A percentile compares a stretch with the other conserved stretches of the same genome.
Evolutionary conservation across 2,113 vertebrate species (phyloP).

Genomic region (Brachyistius frenatus): DNA sequence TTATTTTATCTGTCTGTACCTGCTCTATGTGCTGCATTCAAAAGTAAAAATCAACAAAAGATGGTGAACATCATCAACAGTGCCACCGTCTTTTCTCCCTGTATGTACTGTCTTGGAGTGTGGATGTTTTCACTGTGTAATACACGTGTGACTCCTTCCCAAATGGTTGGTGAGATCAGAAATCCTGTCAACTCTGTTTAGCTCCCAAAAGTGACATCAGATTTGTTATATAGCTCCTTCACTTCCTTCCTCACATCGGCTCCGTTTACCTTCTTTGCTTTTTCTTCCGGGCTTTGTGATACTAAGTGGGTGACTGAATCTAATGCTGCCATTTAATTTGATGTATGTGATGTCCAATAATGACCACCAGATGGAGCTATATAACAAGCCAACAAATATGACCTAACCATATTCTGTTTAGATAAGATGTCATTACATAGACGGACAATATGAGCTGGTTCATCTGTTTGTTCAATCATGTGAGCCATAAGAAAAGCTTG

Average conservation of each 20-base stretch:
- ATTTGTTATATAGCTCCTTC: not conserved
- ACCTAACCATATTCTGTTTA: not conserved
- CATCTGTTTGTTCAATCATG: not conserved
- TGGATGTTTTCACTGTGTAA: not conserved
- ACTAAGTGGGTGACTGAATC: not conserved
- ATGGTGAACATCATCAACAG: not conserved
- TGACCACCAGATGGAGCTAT: constrained; percentile 63
- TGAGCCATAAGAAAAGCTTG: not conserved
- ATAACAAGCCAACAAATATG: not conserved
- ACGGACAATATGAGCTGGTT: not conserved
- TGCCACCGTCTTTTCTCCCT: not conserved
- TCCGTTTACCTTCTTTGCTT: not conserved
- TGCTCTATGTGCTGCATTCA: not conserved
- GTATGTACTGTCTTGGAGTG: not conserved
- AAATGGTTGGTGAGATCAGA: constrained; percentile 33
- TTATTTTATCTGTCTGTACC: constrained; percentile 6
- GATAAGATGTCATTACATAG: not conserved
- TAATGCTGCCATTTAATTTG: not conserved
- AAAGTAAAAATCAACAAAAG: not conserved
- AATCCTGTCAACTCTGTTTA: constrained; percentile 19
- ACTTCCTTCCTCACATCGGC: not conserved
- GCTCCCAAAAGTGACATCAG: constrained; percentile 12
- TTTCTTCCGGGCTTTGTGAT: not conserved
- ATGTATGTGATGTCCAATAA: not conserved
- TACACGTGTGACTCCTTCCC: constrained; percentile 1